Evolutionary conservation across 2,797 vertebrate genomes (phyloP).

Genomic region (Pitangus sulphuratus): DNA sequence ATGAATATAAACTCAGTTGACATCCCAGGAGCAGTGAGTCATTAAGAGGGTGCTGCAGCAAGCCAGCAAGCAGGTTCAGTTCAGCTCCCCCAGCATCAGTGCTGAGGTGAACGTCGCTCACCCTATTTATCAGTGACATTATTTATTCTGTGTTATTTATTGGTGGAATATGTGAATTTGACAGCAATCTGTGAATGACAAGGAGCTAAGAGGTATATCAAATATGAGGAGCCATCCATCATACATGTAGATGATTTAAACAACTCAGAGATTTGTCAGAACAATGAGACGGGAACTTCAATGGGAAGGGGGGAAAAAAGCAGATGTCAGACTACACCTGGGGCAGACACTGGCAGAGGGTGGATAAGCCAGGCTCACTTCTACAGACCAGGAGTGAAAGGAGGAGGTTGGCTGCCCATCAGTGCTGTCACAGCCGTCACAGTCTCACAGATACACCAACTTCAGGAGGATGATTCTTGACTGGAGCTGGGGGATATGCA

Average conservation of each 20-base stretch:
- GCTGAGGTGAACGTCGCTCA: background rate
- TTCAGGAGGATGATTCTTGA: background rate
- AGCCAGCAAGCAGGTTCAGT: background rate
- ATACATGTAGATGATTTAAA: conserved; percentile 3
- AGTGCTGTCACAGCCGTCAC: background rate
- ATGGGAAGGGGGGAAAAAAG: rapidly evolving
- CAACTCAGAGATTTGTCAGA: background rate
- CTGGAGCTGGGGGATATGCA: background rate
- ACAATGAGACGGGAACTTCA: background rate
- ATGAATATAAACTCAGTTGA: background rate
- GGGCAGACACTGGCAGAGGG: background rate
- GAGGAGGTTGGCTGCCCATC: rapidly evolving
- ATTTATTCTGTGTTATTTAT: conserved; percentile 12
- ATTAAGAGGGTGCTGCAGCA: background rate
- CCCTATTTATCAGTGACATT: background rate
- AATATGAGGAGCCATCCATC: background rate
- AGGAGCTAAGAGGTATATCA: background rate
- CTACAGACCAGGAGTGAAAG: background rate
- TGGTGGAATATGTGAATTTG: background rate
- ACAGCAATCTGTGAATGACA: background rate
- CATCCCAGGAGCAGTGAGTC: background rate
- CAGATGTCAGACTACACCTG: background rate
- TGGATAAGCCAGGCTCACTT: background rate
- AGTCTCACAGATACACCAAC: rapidly evolving
- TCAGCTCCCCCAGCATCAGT: rapidly evolving